phyloP scores from a whole-genome alignment of 2,113 vertebrate species.

The Phoxinus phoxinus region DNA sequence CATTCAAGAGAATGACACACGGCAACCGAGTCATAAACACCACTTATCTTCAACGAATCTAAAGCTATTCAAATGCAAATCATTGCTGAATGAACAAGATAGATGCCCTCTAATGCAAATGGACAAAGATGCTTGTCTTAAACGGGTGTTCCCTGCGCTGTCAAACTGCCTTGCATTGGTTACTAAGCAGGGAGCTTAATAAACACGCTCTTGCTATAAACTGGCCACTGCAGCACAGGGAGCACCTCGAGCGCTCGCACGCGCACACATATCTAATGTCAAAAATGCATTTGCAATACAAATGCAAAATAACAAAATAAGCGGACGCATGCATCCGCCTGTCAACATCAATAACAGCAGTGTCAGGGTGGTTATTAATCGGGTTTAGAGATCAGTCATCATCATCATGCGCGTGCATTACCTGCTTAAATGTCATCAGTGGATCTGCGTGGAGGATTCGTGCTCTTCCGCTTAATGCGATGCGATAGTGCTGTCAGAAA shows the following conservation, averaged over 20 bases:
- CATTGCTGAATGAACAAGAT: background rate
- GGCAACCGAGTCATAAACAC: slow-evolving; percentile 10
- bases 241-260: background rate
- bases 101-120: background rate
- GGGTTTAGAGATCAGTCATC: background rate
- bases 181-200: background rate
- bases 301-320: background rate
- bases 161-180: background rate
- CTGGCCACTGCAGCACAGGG: slow-evolving; percentile 20
- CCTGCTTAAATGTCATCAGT: slow-evolving; percentile 27
- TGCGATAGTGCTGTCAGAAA: background rate
- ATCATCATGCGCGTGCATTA: background rate
- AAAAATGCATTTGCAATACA: background rate
- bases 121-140: background rate
- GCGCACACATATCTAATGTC: background rate
- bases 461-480: background rate
- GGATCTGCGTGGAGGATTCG: slow-evolving; percentile 2
- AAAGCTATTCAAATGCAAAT: background rate
- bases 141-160: background rate
- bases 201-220: background rate
- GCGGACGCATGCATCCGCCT: background rate
- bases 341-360: slow-evolving; percentile 2
- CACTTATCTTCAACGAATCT: background rate
- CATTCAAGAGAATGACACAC: slow-evolving; percentile 1
- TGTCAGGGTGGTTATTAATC: background rate